These are phyloP conservation scores for Tetragonula clypearis DNA, from an alignment of 1,140 invertebrate genomes.

Conservation along the genomic window DNA sequence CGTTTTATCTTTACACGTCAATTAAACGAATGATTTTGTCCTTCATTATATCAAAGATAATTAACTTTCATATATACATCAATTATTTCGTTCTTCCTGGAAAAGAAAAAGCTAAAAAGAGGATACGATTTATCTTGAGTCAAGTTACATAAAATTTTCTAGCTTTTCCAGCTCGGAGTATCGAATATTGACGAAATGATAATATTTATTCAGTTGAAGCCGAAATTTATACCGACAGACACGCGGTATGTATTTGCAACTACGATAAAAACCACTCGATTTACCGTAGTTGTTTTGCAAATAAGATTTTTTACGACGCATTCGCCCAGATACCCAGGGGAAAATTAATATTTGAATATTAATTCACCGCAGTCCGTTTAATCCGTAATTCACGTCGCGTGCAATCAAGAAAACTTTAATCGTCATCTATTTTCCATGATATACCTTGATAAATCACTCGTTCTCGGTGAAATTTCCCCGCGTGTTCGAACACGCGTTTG, in stretches of 20 bases:
- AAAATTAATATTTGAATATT: conserved; percentile 9
- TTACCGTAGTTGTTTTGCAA: neutral
- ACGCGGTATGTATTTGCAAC: neutral
- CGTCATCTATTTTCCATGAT: neutral
- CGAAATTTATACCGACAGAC: neutral
- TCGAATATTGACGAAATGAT: neutral
- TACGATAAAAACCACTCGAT: neutral
- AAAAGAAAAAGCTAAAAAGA: neutral
- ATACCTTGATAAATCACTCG: neutral
- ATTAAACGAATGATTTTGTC: no score
- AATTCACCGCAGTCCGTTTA: neutral
- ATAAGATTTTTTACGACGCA: neutral
- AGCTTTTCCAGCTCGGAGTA: neutral
- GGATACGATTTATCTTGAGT: neutral
- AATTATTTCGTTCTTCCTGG: neutral
- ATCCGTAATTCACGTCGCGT: neutral
- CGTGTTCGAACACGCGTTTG: no score
- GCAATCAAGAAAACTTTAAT: neutral
- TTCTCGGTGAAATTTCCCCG: neutral
- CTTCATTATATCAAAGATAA: neutral
- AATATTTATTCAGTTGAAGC: neutral
- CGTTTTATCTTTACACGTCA: no score
- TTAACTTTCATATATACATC: neutral
- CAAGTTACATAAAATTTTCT: neutral
- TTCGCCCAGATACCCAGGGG: neutral